These are phyloP conservation scores for Drosophila leontia DNA, from an alignment of 1,140 invertebrate genomes.

Conservation along the genomic window DNA sequence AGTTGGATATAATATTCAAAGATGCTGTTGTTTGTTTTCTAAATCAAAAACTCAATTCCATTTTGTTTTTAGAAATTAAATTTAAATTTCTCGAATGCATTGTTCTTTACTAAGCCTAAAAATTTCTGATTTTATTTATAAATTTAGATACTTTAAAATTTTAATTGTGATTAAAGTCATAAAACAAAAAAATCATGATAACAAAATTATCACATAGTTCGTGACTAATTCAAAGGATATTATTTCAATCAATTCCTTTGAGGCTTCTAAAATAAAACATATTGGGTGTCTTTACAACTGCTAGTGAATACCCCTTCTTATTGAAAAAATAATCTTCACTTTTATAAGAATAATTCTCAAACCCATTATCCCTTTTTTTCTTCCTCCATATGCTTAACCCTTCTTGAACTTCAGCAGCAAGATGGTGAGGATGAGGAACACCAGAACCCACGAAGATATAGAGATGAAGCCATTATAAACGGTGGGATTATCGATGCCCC, in stretches of 20 bases:
- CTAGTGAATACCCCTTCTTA: not conserved
- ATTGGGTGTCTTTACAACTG: not conserved
- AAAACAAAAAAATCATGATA: not conserved
- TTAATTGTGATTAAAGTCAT: not conserved
- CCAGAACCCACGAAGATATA: constrained; percentile 92
- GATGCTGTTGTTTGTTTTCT: not conserved
- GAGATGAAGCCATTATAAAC: constrained; percentile 95
- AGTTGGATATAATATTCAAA: not conserved
- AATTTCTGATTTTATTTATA: too few relatives aligned
- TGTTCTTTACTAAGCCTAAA: not conserved
- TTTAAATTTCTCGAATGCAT: not conserved
- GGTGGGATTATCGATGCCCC: constrained; percentile 90
- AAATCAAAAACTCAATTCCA: not conserved
- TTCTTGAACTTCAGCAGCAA: constrained; percentile 93
- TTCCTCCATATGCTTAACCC: constrained; percentile 86
- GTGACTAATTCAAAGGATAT: constrained; percentile 6
- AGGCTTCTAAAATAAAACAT: not conserved
- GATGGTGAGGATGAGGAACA: constrained; percentile 92
- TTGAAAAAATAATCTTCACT: not conserved
- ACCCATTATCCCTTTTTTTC: not conserved
- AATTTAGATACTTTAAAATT: not conserved
- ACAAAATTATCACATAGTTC: constrained; percentile 7
- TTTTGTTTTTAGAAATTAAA: not conserved
- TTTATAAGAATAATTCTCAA: not conserved
- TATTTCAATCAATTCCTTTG: not conserved